phyloP scores from a whole-genome alignment of 2,888 invertebrate genomes.

The Eubasilissa splendida region DNA sequence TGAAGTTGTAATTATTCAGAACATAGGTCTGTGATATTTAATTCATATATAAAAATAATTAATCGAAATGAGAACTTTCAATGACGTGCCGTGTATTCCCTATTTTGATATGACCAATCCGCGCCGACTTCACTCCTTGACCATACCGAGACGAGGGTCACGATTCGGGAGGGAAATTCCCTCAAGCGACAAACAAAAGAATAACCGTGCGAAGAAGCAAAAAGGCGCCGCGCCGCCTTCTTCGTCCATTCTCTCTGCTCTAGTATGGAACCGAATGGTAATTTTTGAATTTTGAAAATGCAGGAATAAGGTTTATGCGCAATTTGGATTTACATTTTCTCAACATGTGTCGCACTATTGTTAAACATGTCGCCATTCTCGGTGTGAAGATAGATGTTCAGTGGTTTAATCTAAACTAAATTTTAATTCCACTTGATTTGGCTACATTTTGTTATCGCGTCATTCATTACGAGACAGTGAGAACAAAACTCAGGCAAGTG shows the following conservation, averaged over 20 bases:
- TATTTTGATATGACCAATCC: too few species aligned
- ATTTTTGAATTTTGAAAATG: slow-evolving; percentile 42
- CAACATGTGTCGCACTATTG: slow-evolving; percentile 40
- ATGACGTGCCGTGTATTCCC: too few species aligned
- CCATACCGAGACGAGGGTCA: slow-evolving; percentile 37
- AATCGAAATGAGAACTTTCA: too few species aligned
- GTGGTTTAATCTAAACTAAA: too few species aligned
- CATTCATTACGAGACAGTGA: too few species aligned
- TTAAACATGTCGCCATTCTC: slow-evolving; percentile 30
- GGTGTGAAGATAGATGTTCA: slow-evolving; percentile 27
- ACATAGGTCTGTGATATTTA: too few species aligned
- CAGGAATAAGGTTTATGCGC: slow-evolving; percentile 39
- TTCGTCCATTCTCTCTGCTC: slow-evolving; percentile 44
- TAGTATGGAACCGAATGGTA: slow-evolving; percentile 50
- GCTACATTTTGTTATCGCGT: too few species aligned
- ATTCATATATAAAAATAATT: too few species aligned
- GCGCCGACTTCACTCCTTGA: background rate
- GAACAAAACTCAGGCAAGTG: too few species aligned
- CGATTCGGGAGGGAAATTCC: slow-evolving; percentile 45
- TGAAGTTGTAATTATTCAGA: too few species aligned
- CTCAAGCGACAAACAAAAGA: slow-evolving; percentile 44
- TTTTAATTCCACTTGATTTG: too few species aligned
- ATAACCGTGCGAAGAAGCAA: slow-evolving; percentile 42
- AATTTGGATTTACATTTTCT: slow-evolving; percentile 43
- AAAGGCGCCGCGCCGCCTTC: slow-evolving; percentile 22